phyloP scores from a whole-genome alignment of 2,797 vertebrate genomes.

The Hylomyscus alleni region DNA sequence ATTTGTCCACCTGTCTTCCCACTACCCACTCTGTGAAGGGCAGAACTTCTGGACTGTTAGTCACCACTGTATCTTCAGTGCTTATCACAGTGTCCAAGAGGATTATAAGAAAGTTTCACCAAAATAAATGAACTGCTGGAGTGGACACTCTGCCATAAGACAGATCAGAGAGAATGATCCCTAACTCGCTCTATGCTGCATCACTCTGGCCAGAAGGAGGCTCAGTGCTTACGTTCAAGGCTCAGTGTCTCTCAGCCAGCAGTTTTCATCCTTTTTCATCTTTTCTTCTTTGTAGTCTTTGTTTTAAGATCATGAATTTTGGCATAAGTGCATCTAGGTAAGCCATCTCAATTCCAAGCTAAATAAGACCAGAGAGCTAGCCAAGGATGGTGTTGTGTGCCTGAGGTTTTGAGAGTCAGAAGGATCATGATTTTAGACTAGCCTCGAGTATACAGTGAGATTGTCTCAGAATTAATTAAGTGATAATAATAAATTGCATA shows the following conservation, averaged over 20 bases:
- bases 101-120: constrained; percentile 11
- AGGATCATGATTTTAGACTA: background rate
- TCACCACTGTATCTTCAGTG: background rate
- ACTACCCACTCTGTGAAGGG: background rate
- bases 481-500: background rate
- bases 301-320: constrained; percentile 37
- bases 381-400: background rate
- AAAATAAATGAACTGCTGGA: background rate
- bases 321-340: background rate
- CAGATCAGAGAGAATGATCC: background rate
- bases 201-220: background rate
- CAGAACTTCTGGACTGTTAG: background rate
- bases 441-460: background rate
- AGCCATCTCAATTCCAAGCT: constrained; percentile 3
- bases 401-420: background rate
- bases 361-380: background rate
- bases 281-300: constrained; percentile 28
- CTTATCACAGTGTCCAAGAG: background rate
- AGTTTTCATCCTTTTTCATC: background rate
- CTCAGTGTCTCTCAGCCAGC: background rate
- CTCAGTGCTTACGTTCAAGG: background rate
- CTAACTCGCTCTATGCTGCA: background rate
- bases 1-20: background rate
- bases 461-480: background rate
- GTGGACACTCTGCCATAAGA: background rate